Base-by-base conservation (phyloP, 23 tunicate species). In the Styela clava region DNA sequence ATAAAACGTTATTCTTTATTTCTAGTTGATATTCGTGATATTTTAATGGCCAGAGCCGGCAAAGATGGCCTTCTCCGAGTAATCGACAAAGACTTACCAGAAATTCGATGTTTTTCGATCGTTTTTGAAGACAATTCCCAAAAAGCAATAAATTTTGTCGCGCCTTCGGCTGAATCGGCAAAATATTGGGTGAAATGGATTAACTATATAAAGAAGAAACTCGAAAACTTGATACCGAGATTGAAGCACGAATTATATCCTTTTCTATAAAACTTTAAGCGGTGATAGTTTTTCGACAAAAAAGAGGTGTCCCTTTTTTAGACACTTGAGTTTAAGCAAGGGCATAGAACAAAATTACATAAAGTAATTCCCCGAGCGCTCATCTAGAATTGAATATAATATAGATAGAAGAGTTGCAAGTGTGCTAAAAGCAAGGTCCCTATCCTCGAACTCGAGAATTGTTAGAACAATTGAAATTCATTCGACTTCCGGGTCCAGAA, bases 241-340 rank as follows among this genome's bases (percentile, higher is more conserved):
- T 77, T 91, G 21, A 86, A 83, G 28, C 84, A 73, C 33, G 85
- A 91, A 69, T 56, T 91, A 91, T 91, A 91, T 91, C 97, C 97
- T 91, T 91, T 85, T 78, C 70, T n/a, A 1, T 69, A 31, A 3
- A 74, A 29, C n/a, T n/a, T n/a, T n/a, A n/a, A n/a, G n/a, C n/a
- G n/a, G n/a, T n/a, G n/a, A n/a, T n/a, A n/a, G n/a, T n/a, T n/a
- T n/a, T n/a, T n/a, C n/a, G n/a, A n/a, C n/a, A n/a, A n/a, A n/a
- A n/a, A n/a, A n/a, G n/a, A n/a, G n/a, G n/a, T n/a, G n/a, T n/a
- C n/a, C n/a, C n/a, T n/a, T n/a, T n/a, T n/a, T n/a, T n/a, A n/a
- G n/a, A n/a, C n/a, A n/a, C n/a, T n/a, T n/a, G n/a, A n/a, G n/a
- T n/a, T n/a, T n/a, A n/a, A n/a, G n/a, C n/a, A n/a, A n/a, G n/a